Conservation (phyloP, 2,113 vertebrate genomes). For the Spheniscus mendiculus region DNA sequence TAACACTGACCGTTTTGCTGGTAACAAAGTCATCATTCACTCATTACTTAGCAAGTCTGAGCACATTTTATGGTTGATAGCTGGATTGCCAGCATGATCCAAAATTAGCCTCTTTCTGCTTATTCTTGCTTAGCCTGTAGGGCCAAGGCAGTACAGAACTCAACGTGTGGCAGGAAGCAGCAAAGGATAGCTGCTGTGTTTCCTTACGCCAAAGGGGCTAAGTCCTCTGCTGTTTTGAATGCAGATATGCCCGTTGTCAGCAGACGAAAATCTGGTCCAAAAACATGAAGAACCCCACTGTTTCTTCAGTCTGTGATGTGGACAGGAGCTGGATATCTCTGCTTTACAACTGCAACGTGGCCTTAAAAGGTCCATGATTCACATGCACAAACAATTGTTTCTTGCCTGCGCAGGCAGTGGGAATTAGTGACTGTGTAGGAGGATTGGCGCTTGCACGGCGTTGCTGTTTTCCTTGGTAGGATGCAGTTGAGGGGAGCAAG, state of each 20-base stretch:
- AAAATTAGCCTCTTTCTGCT: background rate
- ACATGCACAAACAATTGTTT: fast-evolving
- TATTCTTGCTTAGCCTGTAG: background rate
- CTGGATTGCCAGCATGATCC: background rate
- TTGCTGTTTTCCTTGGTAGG: background rate
- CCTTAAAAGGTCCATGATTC: fast-evolving
- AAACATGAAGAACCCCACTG: fast-evolving
- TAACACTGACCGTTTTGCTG: background rate
- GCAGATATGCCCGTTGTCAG: background rate
- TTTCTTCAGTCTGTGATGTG: background rate
- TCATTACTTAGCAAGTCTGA: background rate
- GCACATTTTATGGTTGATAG: background rate
- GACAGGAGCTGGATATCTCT: background rate
- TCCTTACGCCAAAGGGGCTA: background rate
- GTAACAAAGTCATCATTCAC: conserved; percentile 12
- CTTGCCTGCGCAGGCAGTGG: background rate
- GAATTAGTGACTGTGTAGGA: background rate
- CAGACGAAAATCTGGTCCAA: background rate
- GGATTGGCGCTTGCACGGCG: background rate
- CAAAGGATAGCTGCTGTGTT: background rate
- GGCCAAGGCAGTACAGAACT: background rate
- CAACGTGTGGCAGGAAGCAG: background rate
- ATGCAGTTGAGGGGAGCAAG: fast-evolving
- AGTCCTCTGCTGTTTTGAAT: background rate
- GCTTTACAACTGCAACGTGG: background rate